Evolutionary conservation across 2,797 vertebrate genomes (phyloP).

Genomic region (Hippocampus kuda): DNA sequence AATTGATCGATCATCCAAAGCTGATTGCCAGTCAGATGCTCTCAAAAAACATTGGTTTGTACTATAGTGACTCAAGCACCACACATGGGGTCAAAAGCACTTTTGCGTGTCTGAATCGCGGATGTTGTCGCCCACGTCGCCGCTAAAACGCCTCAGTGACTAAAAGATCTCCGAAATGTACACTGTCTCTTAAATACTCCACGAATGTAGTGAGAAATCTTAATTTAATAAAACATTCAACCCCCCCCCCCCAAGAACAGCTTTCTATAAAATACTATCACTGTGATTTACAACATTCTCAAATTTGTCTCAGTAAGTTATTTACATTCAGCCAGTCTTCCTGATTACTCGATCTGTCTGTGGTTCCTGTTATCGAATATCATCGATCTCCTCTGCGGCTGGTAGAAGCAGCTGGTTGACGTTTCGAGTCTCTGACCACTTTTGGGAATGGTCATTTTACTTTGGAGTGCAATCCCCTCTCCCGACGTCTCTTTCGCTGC

Average conservation of each 20-base stretch:
- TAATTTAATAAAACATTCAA: neutral
- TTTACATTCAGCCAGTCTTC: constrained; percentile 23
- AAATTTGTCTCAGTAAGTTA: constrained; percentile 14
- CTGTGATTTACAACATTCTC: constrained; percentile 2
- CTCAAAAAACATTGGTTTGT: neutral
- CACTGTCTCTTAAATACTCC: constrained; percentile 8
- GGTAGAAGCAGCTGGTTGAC: constrained; percentile 98
- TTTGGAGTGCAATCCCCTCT: constrained; percentile 74
- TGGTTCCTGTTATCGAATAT: constrained; percentile 91
- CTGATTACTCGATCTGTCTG: constrained; percentile 84
- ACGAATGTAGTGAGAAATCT: neutral
- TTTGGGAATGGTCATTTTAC: constrained; percentile 98
- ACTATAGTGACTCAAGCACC: neutral
- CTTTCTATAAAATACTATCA: constrained; percentile 7
- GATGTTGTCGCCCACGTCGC: neutral
- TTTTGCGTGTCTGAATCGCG: neutral
- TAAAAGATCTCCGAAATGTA: neutral
- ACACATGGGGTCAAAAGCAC: neutral
- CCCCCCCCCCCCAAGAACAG: neutral
- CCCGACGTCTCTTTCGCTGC: constrained; percentile 66
- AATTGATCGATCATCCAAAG: neutral
- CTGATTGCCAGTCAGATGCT: neutral
- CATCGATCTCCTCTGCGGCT: constrained; percentile 94
- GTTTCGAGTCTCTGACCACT: constrained; percentile 97
- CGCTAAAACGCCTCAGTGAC: constrained; percentile 6